Evolutionary conservation across 2,113 vertebrate species (phyloP).

Genomic region (Xenopus borealis): DNA sequence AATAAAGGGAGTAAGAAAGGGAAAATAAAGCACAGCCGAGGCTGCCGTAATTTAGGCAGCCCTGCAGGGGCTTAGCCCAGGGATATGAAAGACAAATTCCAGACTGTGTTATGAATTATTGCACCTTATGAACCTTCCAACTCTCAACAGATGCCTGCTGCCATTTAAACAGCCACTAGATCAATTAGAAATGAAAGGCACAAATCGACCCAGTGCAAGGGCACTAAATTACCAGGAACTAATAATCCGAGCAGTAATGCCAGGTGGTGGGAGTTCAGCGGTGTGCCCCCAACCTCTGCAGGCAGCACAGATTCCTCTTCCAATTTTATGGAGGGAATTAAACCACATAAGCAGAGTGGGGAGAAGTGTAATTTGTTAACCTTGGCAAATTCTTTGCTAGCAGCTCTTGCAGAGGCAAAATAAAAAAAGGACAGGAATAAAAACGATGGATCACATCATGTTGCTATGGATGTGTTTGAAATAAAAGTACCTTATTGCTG

Average conservation of each 20-base stretch:
- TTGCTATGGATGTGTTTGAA: background rate
- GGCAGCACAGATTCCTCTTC: constrained; percentile 43
- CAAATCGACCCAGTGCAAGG: constrained; percentile 62
- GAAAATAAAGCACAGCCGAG: constrained; percentile 63
- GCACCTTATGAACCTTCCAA: constrained; percentile 61
- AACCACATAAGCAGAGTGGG: constrained; percentile 11
- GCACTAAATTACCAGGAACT: constrained; percentile 68
- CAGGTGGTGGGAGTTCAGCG: constrained; percentile 60
- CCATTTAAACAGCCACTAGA: constrained; percentile 65
- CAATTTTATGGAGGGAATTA: constrained; percentile 38
- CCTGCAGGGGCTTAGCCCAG: constrained; percentile 64
- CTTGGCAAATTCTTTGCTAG: constrained; percentile 15
- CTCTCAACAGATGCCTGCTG: constrained; percentile 64
- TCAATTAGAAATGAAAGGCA: constrained; percentile 63
- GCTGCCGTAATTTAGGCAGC: constrained; percentile 68
- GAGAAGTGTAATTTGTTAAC: constrained; percentile 15
- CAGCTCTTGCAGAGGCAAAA: constrained; percentile 2
- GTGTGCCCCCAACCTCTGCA: constrained; percentile 45
- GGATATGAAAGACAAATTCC: constrained; percentile 78
- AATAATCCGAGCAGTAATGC: constrained; percentile 63
- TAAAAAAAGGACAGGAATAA: background rate
- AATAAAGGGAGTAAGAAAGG: constrained; percentile 57
- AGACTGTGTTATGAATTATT: constrained; percentile 65
- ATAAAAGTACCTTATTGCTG: background rate
- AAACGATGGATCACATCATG: background rate